These are phyloP conservation scores for Metallyticus violacea DNA, from an alignment of 2,888 invertebrate species.

Conservation along the genomic window DNA sequence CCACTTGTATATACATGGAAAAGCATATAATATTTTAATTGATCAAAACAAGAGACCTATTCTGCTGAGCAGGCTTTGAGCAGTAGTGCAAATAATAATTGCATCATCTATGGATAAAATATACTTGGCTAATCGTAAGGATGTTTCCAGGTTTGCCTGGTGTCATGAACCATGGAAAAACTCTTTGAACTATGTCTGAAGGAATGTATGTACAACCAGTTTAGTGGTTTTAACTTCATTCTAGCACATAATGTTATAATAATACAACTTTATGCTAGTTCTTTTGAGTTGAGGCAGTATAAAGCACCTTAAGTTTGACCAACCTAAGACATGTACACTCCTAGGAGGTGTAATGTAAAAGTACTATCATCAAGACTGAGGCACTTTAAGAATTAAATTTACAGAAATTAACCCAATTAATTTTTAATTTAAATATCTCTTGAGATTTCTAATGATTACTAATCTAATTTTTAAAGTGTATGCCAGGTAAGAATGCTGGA, in stretches of 20 bases:
- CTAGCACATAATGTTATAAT: background rate
- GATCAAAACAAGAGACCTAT: background rate
- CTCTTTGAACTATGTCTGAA: background rate
- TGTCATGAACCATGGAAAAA: background rate
- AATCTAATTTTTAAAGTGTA: too few species aligned
- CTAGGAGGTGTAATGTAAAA: too few species aligned
- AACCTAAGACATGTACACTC: too few species aligned
- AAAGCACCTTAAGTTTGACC: too few species aligned
- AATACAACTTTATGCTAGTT: background rate
- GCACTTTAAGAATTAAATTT: too few species aligned
- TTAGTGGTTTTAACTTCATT: background rate
- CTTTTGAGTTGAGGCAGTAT: background rate
- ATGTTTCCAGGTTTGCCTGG: background rate
- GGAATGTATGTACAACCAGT: background rate
- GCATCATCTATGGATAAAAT: background rate
- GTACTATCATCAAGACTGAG: too few species aligned
- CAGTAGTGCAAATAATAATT: background rate
- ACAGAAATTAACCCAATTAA: too few species aligned
- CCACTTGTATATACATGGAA: background rate
- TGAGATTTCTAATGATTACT: too few species aligned
- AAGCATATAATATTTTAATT: background rate
- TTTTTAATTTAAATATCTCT: too few species aligned
- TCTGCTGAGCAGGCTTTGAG: background rate
- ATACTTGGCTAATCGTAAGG: background rate
- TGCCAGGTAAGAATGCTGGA: too few species aligned